Percentiles rank a stretch among this genome's conserved stretches.
These are phyloP conservation scores for Sebastes diploproa DNA, from an alignment of 2,797 vertebrate genomes.

Conservation along the genomic window DNA sequence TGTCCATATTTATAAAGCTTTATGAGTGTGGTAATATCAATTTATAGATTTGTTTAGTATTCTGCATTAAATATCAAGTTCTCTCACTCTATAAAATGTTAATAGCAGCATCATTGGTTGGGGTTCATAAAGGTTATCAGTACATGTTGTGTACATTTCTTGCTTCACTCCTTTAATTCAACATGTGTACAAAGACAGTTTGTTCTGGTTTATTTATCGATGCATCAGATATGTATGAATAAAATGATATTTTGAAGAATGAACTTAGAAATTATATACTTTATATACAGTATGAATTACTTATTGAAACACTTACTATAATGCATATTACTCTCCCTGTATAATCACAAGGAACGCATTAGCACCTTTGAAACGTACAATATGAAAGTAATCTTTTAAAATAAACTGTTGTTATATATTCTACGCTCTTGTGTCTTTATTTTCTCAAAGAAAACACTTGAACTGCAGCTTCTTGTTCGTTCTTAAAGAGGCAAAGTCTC, in stretches of 20 bases:
- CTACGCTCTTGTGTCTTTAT: conserved; percentile 47
- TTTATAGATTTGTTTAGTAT: background rate
- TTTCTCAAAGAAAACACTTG: background rate
- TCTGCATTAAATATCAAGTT: background rate
- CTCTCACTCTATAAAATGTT: background rate
- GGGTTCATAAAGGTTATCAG: conserved; percentile 44
- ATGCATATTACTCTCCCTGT: conserved; percentile 76
- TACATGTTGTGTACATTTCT: conserved; percentile 43
- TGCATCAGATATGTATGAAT: conserved; percentile 60
- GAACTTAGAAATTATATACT: conserved; percentile 73
- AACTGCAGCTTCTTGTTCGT: background rate
- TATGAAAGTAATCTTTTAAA: conserved; percentile 83
- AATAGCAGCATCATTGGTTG: conserved; percentile 36
- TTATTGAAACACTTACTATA: conserved; percentile 68
- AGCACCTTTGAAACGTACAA: conserved; percentile 77
- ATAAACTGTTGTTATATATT: conserved; percentile 82
- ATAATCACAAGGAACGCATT: conserved; percentile 76
- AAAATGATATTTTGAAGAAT: conserved; percentile 78
- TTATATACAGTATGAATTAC: conserved; percentile 69
- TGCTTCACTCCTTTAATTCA: conserved; percentile 40
- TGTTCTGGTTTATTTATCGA: conserved; percentile 61
- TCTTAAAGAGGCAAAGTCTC: conserved; percentile 42
- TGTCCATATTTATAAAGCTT: background rate
- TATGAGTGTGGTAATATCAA: background rate
- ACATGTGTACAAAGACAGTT: conserved; percentile 47